Evolutionary conservation across 2,113 vertebrate genomes (phyloP).

Genomic region (Syngnathus scovelli): DNA sequence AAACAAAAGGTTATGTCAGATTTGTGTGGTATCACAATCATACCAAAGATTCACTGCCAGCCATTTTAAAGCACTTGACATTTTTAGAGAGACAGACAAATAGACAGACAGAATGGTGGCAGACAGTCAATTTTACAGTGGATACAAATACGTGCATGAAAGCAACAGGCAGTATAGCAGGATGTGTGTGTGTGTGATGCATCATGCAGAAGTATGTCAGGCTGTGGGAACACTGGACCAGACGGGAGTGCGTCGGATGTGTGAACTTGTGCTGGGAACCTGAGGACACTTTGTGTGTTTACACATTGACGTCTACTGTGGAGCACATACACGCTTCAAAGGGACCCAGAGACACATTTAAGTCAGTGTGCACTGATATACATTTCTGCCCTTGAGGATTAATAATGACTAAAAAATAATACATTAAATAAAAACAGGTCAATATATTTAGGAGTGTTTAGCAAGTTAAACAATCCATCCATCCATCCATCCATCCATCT

Average conservation of each 20-base stretch:
- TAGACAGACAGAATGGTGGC: background rate
- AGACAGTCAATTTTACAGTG: background rate
- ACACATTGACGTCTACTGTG: conserved; percentile 13
- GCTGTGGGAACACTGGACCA: background rate
- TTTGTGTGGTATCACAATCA: too few relatives aligned
- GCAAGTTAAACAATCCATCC: too few relatives aligned
- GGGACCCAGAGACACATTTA: background rate
- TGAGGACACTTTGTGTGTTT: conserved; percentile 24
- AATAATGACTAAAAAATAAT: too few relatives aligned
- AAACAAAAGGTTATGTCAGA: too few relatives aligned
- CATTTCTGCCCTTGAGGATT: too few relatives aligned
- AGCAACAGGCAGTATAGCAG: background rate
- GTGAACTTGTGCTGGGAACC: conserved; percentile 42
- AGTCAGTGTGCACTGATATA: background rate
- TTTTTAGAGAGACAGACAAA: too few relatives aligned
- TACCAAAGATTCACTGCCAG: too few relatives aligned
- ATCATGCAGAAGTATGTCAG: background rate
- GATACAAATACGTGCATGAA: background rate
- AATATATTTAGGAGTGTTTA: too few relatives aligned
- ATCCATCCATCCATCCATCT: too few relatives aligned
- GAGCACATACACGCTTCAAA: conserved; percentile 7
- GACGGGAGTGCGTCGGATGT: conserved; percentile 19
- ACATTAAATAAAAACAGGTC: too few relatives aligned
- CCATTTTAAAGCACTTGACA: too few relatives aligned
- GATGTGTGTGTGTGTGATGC: background rate